Conservation (phyloP, 2,113 vertebrate species). For the Indicator indicator region DNA sequence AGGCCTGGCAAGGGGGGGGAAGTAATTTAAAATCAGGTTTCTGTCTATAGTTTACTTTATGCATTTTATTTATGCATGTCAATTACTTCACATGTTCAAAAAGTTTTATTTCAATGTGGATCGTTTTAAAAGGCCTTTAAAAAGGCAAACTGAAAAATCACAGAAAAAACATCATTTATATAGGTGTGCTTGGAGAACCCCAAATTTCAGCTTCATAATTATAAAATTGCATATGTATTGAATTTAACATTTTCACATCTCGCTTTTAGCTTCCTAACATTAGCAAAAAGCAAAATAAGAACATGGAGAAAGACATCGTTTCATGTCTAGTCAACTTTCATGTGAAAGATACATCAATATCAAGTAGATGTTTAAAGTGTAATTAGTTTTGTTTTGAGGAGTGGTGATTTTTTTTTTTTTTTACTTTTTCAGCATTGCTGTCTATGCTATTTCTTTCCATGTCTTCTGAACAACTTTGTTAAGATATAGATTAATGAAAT, state of each 20-base stretch:
- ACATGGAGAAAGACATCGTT: background rate
- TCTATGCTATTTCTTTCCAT: background rate
- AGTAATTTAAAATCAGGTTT: background rate
- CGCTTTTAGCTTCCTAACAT: background rate
- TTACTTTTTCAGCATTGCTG: background rate
- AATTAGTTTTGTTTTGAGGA: background rate
- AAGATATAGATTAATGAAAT: background rate
- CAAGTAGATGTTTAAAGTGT: background rate
- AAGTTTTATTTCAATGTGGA: background rate
- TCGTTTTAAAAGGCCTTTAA: background rate
- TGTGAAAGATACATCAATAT: background rate
- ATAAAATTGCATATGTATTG: background rate
- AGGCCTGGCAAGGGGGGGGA: background rate
- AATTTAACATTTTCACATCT: background rate
- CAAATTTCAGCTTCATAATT: background rate
- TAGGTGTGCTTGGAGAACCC: background rate
- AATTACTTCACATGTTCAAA: background rate
- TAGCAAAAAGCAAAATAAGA: background rate
- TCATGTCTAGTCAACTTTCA: background rate
- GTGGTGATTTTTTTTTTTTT: background rate
- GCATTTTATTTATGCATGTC: background rate
- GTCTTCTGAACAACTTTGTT: background rate
- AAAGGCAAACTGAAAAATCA: background rate
- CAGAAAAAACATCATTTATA: background rate
- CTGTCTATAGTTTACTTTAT: background rate